These are phyloP conservation scores for Tenualosa ilisha DNA, from an alignment of 2,797 vertebrate genomes.

Conservation along the genomic window DNA sequence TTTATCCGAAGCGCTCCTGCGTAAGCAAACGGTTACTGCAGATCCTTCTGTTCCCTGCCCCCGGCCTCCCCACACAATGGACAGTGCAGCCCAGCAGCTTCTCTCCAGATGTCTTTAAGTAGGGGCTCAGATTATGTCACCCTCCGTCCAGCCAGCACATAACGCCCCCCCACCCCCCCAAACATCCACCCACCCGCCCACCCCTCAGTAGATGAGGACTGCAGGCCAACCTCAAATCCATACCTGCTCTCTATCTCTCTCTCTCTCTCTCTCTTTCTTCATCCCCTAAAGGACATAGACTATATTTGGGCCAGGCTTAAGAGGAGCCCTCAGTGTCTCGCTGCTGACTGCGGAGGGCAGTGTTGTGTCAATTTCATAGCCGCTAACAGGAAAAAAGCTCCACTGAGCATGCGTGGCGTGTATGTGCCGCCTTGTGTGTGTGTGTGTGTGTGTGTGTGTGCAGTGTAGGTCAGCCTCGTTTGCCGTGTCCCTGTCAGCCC, in stretches of 20 bases:
- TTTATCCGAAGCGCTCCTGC: not conserved
- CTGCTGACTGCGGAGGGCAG: not conserved
- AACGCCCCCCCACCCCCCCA: not conserved
- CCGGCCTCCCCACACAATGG: not conserved
- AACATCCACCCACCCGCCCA: not conserved
- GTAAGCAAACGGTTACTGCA: not conserved
- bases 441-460: not conserved
- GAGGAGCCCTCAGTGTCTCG: not conserved
- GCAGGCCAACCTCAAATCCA: not conserved
- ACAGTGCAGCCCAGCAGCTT: not conserved
- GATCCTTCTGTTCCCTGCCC: not conserved
- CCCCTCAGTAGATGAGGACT: not conserved
- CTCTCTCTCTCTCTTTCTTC: not conserved
- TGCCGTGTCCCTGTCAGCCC: not conserved
- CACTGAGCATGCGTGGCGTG: not conserved
- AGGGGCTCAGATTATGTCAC: not conserved
- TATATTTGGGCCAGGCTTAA: not conserved
- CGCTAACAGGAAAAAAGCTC: not conserved
- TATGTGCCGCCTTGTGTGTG: not conserved
- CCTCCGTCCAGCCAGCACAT: not conserved
- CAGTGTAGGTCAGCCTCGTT: not conserved
- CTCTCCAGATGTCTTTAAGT: not conserved
- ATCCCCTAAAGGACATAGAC: conserved; percentile 1
- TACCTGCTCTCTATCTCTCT: not conserved
- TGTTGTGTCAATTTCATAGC: not conserved